Evolutionary conservation across 2,113 vertebrate genomes (phyloP), one percentile per base, ranked within the genome.

Genomic region (Peromyscus californicus): DNA sequence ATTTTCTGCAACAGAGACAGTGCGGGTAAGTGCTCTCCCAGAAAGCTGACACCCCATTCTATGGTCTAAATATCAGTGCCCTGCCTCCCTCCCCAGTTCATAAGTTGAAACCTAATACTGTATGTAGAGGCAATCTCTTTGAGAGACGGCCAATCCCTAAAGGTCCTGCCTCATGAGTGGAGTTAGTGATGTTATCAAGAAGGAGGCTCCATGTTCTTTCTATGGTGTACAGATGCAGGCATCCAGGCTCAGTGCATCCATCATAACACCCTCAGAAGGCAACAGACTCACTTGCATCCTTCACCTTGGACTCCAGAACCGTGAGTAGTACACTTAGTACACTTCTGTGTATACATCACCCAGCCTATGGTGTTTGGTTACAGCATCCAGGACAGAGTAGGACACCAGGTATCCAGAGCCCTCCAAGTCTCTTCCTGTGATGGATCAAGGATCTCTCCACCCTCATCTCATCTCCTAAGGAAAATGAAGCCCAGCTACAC

Each of bases 71-170:
- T 39, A n/a, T 8, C 11, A 31, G 15, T 6, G 45, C 10, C 45
- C 45, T 69, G 29, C 1, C 19, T 24, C 16, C 22, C 10, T 15
- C 11, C 11, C 3, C 26, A 54, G 36, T 26, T 42, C 9, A 4
- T 3, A 26, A 33, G 31, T 67, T 61, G 9, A 21, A 24, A 45
- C 7, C 8, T 9, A 24, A 17, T 48, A 31, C 17, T 29, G 3
- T 26, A 39, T 63, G 7, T 59, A 22, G 67, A 76, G 21, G 36
- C 15, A 22, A 9, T 33, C 29, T 3, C 31, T 51, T n/a, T 13
- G 17, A 29, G 7, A 33, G 19, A 21, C 3, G 0, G n/a, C 17
- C 48, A 16, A 7, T 31, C 13, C 0, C 1, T 31, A 19, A n/a
- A 9, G 36, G 72, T 5, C 9, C 39, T 19, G 7, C 11, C 63